A percentile compares a stretch with the other conserved stretches of the same genome.
These are phyloP conservation scores for Grus americana DNA, from an alignment of 2,113 vertebrate species.

Conservation along the genomic window DNA sequence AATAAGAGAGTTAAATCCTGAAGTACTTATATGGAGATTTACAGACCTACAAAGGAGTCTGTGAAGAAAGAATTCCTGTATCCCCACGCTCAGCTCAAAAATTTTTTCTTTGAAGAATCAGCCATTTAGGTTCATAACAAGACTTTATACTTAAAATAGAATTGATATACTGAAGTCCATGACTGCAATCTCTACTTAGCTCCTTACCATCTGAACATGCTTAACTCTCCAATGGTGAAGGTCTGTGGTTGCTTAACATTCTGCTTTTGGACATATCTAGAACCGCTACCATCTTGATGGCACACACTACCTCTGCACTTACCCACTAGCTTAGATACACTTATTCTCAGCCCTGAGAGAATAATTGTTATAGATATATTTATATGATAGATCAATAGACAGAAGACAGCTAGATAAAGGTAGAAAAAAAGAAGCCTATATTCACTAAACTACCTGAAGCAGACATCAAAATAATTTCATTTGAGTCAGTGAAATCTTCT, in stretches of 20 bases:
- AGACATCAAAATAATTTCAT: background rate
- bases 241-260: background rate
- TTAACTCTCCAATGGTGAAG: background rate
- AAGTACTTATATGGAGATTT: background rate
- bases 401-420: background rate
- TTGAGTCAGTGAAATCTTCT: background rate
- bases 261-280: background rate
- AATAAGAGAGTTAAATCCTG: background rate
- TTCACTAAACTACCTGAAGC: background rate
- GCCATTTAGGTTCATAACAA: background rate
- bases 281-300: background rate
- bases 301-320: background rate
- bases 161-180: background rate
- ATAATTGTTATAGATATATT: background rate
- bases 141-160: background rate
- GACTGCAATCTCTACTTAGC: background rate
- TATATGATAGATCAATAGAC: background rate
- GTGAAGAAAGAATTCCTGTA: background rate
- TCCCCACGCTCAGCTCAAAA: background rate
- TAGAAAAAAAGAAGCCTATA: background rate
- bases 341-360: background rate
- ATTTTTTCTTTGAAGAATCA: background rate
- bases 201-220: background rate
- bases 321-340: background rate
- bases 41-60: background rate